phyloP scores from a whole-genome alignment of 1,140 invertebrate genomes.

The Temnothorax nylanderi region DNA sequence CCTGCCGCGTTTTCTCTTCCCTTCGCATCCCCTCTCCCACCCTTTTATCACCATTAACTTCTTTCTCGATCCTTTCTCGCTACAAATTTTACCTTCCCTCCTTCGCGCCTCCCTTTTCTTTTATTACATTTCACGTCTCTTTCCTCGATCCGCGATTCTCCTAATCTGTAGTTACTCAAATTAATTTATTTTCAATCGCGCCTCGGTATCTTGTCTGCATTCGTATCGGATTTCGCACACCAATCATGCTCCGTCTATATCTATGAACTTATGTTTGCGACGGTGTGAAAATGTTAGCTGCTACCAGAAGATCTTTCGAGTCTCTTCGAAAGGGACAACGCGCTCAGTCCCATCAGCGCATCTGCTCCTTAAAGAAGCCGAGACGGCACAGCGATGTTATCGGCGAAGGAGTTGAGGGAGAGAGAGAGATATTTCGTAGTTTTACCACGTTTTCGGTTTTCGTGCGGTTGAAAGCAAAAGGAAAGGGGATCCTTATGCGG shows the following conservation, averaged over 20 bases:
- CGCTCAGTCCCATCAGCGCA: slow-evolving; percentile 6
- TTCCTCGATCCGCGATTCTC: not conserved
- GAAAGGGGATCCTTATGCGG: slow-evolving; percentile 56
- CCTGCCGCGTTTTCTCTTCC: slow-evolving; percentile 24
- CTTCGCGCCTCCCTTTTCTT: not conserved
- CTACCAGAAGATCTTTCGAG: slow-evolving; percentile 24
- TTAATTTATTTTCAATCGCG: slow-evolving; percentile 18
- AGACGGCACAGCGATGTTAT: slow-evolving; percentile 70
- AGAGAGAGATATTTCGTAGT: slow-evolving; percentile 76
- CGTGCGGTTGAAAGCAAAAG: slow-evolving; percentile 74
- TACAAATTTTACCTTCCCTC: slow-evolving; percentile 65
- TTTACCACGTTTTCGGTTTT: slow-evolving; percentile 82
- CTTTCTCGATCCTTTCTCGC: slow-evolving; percentile 58
- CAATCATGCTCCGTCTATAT: not conserved
- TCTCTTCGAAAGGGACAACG: not conserved
- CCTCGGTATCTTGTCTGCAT: not conserved
- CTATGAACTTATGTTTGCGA: not conserved
- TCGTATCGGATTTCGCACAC: slow-evolving; percentile 17
- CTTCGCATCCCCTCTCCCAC: not conserved
- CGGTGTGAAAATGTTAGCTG: slow-evolving; percentile 39
- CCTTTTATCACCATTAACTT: slow-evolving; percentile 66
- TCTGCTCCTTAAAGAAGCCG: slow-evolving; percentile 49
- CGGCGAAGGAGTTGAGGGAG: slow-evolving; percentile 77
- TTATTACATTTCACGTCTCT: not conserved
- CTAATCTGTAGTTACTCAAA: not conserved